These are phyloP conservation scores for Merodon equestris DNA, from an alignment of 2,888 invertebrate genomes.

Conservation along the genomic window DNA sequence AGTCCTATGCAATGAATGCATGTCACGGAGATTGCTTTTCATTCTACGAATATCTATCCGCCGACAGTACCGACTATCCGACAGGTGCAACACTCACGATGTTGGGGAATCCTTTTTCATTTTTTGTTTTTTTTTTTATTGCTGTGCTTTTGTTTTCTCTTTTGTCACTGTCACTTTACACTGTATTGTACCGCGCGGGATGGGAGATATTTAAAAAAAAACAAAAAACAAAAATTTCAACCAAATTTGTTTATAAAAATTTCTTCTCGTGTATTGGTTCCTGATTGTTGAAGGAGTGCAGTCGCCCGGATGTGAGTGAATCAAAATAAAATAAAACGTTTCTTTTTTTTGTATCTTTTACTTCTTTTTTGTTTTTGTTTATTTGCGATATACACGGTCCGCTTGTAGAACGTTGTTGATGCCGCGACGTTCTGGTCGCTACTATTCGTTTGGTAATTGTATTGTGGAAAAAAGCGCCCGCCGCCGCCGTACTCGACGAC, in stretches of 20 bases:
- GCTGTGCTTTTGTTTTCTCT: too few relatives aligned
- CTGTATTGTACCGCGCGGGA: slow-evolving; percentile 30
- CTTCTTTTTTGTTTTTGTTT: slow-evolving; percentile 1
- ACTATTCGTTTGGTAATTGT: slow-evolving; percentile 75
- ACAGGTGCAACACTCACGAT: slow-evolving; percentile 50
- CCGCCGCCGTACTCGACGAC: slow-evolving; percentile 59
- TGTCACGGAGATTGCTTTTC: slow-evolving; percentile 39
- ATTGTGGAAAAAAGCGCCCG: slow-evolving; percentile 71
- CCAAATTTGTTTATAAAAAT: slow-evolving; percentile 22
- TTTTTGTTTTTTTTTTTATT: slow-evolving; percentile 18
- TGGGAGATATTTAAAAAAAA: slow-evolving; percentile 27
- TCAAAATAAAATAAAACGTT: too few relatives aligned
- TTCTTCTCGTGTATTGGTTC: slow-evolving; percentile 31
- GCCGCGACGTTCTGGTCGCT: slow-evolving; percentile 79
- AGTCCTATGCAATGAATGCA: slow-evolving; percentile 41
- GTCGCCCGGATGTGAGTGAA: too few relatives aligned
- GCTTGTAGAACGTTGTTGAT: slow-evolving; percentile 76
- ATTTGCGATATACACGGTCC: slow-evolving; percentile 44
- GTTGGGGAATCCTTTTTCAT: slow-evolving; percentile 21
- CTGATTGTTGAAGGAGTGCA: too few relatives aligned
- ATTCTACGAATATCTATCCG: slow-evolving; percentile 1
- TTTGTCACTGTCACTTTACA: slow-evolving; percentile 35
- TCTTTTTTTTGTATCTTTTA: too few relatives aligned
- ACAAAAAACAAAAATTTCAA: too few relatives aligned
- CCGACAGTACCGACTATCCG: slow-evolving; percentile 45